Evolutionary conservation across 2,888 invertebrate genomes (phyloP).

Genomic region (Netelia inedita): DNA sequence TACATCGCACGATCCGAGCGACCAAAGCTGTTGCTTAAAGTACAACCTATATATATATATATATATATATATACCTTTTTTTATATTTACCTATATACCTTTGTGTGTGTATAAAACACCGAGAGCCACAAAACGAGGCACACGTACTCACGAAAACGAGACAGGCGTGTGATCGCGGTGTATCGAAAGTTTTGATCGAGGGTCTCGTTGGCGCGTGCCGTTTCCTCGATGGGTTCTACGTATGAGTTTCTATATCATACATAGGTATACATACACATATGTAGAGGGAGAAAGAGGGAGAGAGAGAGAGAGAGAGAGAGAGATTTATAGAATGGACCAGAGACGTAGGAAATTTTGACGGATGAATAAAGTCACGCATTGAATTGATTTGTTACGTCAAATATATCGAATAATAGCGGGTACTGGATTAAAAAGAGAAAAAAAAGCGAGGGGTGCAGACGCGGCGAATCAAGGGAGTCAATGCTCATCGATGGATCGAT

Average conservation of each 20-base stretch:
- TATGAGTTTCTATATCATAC: not conserved
- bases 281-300: not conserved
- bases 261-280: conserved; percentile 29
- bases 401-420: conserved; percentile 17
- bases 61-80: no score
- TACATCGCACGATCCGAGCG: conserved; percentile 42
- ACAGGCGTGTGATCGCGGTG: conserved; percentile 66
- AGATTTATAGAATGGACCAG: conserved; percentile 7
- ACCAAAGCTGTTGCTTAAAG: not conserved
- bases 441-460: not conserved
- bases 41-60: conserved; percentile 28
- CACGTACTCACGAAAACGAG: conserved; percentile 50
- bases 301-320: not conserved
- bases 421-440: not conserved
- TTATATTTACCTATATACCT: no score
- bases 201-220: conserved; percentile 66
- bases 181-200: conserved; percentile 69
- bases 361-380: conserved; percentile 44
- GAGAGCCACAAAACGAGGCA: conserved; percentile 12
- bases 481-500: conserved; percentile 40
- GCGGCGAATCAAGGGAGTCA: conserved; percentile 10
- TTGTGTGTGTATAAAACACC: conserved; percentile 15
- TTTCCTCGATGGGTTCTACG: conserved; percentile 55
- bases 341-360: conserved; percentile 61
- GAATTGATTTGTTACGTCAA: conserved; percentile 60